Evolutionary conservation across 64 coral and sea anemone species (phyloP), one percentile per base, ranked within the genome.

Genomic region (Stichodactyla helianthus): DNA sequence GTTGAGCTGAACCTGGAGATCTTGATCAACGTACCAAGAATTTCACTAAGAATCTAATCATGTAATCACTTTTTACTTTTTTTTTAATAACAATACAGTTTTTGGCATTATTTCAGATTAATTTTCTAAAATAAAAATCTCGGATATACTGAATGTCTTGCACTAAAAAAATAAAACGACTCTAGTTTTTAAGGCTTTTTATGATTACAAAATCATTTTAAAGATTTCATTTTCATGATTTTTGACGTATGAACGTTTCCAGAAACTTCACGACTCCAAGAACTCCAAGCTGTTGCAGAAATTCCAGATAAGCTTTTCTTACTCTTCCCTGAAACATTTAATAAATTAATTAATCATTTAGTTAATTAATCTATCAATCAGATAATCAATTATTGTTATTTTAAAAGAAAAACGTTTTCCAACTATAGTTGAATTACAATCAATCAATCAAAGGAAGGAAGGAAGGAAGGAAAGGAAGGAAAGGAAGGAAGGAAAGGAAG

Each of bases 221-320:
- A 65, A 3, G 20, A n/a, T 27, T 74, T 74, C 27, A 31, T 35
- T 4, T 12, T 31, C 12, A 26, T 10, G 68, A 1, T 23, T 57
- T 88, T 60, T 88, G 87, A 77, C 84, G 88, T 6, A 93, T 93
- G 55, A 93, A 93, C 2, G 92, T 93, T 51, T 93, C 79, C 55
- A 93, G 19, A 82, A 93, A 93, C 13, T 22, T 67, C 17, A 89
- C 71, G 17, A 93, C 80, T 51, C 92, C 92, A 44, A 65, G 20
- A 23, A 93, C 12, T 55, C 82, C 86, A 50, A 83, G 59, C 9
- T 82, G 87, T 15, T 77, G 74, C 5, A 93, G 52, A 70, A 79
- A 89, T 10, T 93, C 84, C 52, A 93, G 58, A 82, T 89, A 93
- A 31, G 88, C 92, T 15, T 86, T 82, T 44, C 92, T 89, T 52